Evolutionary conservation across 1,140 invertebrate species (phyloP).

Genomic region (Paraescarpia echinospica): DNA sequence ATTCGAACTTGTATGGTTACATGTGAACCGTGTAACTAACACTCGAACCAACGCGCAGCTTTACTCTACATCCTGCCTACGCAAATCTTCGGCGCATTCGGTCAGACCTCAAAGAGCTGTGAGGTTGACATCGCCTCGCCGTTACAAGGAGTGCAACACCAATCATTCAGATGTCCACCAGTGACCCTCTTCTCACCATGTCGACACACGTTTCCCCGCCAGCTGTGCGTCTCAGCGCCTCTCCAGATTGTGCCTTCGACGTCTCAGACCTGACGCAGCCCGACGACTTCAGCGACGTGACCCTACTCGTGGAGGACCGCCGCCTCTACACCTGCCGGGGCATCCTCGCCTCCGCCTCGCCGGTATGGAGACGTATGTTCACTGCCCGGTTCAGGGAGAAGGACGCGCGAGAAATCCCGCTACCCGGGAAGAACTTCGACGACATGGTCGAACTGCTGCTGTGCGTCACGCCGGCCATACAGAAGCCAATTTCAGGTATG

Average conservation of each 20-base stretch:
- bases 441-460: neutral
- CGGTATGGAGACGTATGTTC: slow-evolving; percentile 12
- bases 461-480: neutral
- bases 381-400: slow-evolving; percentile 4
- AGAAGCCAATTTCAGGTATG: neutral
- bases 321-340: neutral
- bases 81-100: neutral
- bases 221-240: neutral
- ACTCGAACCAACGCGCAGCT: neutral
- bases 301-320: neutral
- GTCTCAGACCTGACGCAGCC: neutral
- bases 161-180: neutral
- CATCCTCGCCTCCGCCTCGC: slow-evolving; percentile 5
- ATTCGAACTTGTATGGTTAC: neutral
- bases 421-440: slow-evolving; percentile 13
- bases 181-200: neutral
- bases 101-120: neutral
- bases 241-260: neutral
- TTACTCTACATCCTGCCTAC: neutral
- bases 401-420: neutral
- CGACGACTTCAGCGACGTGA: slow-evolving; percentile 7
- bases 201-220: neutral
- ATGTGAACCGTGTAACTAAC: neutral
- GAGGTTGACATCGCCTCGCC: neutral
- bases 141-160: neutral